Evolutionary conservation across 2,797 vertebrate species (phyloP), one percentile per base, ranked within the genome.

Genomic region (Galago senegalensis): DNA sequence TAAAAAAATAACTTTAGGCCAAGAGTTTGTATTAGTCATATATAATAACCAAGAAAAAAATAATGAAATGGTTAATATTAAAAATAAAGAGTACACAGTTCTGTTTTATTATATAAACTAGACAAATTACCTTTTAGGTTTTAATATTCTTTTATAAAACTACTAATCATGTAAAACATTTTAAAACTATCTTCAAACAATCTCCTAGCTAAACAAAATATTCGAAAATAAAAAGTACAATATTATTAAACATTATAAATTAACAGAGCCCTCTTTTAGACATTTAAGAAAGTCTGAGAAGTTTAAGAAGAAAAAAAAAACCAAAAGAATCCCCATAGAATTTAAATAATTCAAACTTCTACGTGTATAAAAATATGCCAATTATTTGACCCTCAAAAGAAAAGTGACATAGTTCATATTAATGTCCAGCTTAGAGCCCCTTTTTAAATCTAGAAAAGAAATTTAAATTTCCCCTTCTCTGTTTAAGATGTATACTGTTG

Each of bases 21-120:
- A 94, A 89, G 40, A 92, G 58, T 75, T 95, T 94, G 67, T 96
- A 92, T 95, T 91, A 91, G 37, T 20, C 46, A 88, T 93, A 67
- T 89, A 92, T 87, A 92, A 87, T 67, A 97, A 92, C 46, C 75
- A 96, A 92, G 43, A 92, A 43, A 82, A 94, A 97, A 95, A 91
- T 70, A 96, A 91, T 80, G 27, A 93, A 95, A 91, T 82, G 13
- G 18, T 49, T 56, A 94, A 93, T 79, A 91, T 89, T 86, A 93
- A 95, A 76, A 73, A 92, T 60, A 25, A 96, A 90, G 7, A 96
- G 53, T 21, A 95, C 40, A 87, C 37, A 81, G 34, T 73, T 70
- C 79, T 14, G 86, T 67, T 83, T 93, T 91, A 87, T 56, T 91
- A 94, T 46, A 88, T 87, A 97, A 91, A 93, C 37, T 76, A 10